Evolutionary conservation across 2,113 vertebrate species (phyloP), one percentile per base, ranked within the genome.

Genomic region (Cephalopterus ornatus): DNA sequence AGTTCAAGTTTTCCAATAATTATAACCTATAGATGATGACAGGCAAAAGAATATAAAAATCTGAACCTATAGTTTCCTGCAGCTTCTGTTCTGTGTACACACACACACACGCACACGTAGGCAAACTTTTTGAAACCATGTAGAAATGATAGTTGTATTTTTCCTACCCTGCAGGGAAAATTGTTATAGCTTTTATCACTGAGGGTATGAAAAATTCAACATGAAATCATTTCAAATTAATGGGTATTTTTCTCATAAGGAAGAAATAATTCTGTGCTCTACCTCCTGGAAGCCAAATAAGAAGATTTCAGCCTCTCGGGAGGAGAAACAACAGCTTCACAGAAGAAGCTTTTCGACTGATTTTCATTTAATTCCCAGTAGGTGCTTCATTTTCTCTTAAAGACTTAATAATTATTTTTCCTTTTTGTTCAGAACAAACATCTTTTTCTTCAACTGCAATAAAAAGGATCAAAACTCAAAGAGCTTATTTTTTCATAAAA

Each of bases 351-450:
- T 88, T 92, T 94, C 67, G 59, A 89, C 70, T 73, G 83, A 71
- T 53, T 95, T 79, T 58, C 39, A 77, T 79, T 85, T 93, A 89
- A 94, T 90, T 96, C 93, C 78, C 89, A 77, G 35, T 95, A 93
- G 81, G 82, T 80, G 67, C 33, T 94, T 96, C 67, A 79, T 93
- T 94, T 92, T 73, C 59, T 90, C 46, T 74, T 90, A 84, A 93
- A 94, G 53, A 79, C 35, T 91, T 88, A 81, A 88, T 89, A n/a
- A 70, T 90, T 94, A 70, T 93, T 92, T 91, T 92, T 61, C 32
- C 14, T 72, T 89, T 75, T 82, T 76, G 58, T 89, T 93, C 71
- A 79, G 62, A 85, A 53, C 35, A 94, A 96, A 88, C 53, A 90
- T 80, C 12, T 85, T 92, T 88, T 33, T 58, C 14, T 92, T 94